Evolutionary conservation across 2,888 invertebrate genomes (phyloP), one percentile per base, ranked within the genome.

Genomic region (Thera britannica): DNA sequence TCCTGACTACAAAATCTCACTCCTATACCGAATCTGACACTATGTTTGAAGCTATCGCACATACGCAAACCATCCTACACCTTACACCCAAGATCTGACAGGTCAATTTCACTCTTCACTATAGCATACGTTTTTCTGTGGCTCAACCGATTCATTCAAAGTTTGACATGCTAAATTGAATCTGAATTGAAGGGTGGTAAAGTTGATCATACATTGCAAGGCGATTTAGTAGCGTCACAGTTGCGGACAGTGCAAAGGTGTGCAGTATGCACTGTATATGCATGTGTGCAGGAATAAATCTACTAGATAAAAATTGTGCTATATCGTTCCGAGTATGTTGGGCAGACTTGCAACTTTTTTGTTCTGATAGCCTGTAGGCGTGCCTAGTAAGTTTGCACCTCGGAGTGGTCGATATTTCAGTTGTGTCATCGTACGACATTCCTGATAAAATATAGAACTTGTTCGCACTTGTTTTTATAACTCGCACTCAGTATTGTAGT

Each of bases 231-330:
- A 48, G 55, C 49, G 65, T 72, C 72, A 60, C 44, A 41, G 46
- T 23, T 23, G 58, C 54, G 55, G 49, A 57, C 12, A 36, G 55
- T 23, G 41, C 12, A 34, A 23, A 57, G 56, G 63, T 63, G 61
- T 72, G 69, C 80, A 79, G 80, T 62, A 74, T 83, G 82, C 81
- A 80, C 38, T 69, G 23, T 23, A 1, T 23, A 65, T 61, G 71
- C 55, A 70, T 68, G 70, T 79, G 83, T 84, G 83, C 83, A 79
- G 73, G 87, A 88, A 90, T 92, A 93, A 93, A 92, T 92, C 92
- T 92, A 90, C 83, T 84, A 91, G 92, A 92, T 93, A 93, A 93
- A 93, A 93, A 92, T 90, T 90, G 88, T 87, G 84, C 90, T 92
- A 88, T 89, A 91, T 89, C 86, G 87, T 83, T 74, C 82, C 79